Base-by-base conservation (phyloP, 1,140 invertebrate species). In the Neodiprion lecontei region DNA sequence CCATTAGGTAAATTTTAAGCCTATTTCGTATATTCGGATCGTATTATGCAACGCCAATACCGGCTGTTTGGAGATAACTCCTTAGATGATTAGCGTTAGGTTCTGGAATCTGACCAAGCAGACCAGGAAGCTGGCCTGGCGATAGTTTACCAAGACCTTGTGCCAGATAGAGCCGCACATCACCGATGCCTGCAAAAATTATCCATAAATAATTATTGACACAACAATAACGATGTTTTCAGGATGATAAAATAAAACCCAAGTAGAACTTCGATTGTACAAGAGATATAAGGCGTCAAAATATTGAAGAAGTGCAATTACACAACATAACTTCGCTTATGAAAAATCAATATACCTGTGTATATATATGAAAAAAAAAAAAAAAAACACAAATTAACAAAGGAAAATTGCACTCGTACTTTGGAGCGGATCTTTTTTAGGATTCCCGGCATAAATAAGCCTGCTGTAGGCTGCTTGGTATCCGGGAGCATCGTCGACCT, bases 401-500 rank as follows among this genome's bases (percentile, higher is more conserved):
- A 12, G 23, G n/a, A 9, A 17, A 14, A 69, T 12, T n/a, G 68
- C n/a, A n/a, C 12, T 2, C 23, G 68, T 86, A 91, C 89, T 90
- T 88, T 88, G 89, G 72, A 91, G 91, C 21, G 94, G 94, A 89
- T 98, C 96, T 75, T 91, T 88, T 77, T 92, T 90, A 48, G 90
- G 88, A 84, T 92, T 94, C 69, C 92, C 93, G 0, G 96, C 97
- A 90, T 95, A 98, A 12, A 93, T 90, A 1, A 99, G 89, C 84
- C 97, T 95, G 12, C 95, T 94, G 85, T 96, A 99, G 67, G 95
- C 93, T 21, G 95, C 94, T 88, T 98, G 96, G 87, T 97, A 98
- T 23, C 95, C 95, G 73, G 93, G 90, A 70, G 92, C 90, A 84
- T 98, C 96, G 68, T 97, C 96, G 50, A 96, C 91, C 81, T 97